phyloP scores from a whole-genome alignment of 1,140 invertebrate genomes.

The Drosophila elegans region DNA sequence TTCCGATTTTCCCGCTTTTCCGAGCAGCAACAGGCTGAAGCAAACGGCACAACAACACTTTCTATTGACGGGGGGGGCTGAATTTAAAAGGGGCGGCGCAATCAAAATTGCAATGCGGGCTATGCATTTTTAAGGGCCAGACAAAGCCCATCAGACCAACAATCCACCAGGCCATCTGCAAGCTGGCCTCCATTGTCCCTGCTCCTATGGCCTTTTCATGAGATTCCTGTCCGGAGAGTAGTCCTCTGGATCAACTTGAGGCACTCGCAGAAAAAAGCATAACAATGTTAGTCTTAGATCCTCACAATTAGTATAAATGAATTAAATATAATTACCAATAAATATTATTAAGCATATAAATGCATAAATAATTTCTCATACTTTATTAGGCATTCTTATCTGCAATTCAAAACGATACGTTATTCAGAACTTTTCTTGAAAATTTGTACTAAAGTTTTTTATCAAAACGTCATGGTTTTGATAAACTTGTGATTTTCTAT shows the following conservation, averaged over 20 bases:
- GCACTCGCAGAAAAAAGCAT: slow-evolving; percentile 5
- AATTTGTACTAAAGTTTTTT: too few relatives aligned
- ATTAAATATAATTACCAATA: too few relatives aligned
- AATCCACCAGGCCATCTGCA: slow-evolving; percentile 41
- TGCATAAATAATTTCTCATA: too few relatives aligned
- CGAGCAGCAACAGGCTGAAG: slow-evolving; percentile 70
- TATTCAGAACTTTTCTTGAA: too few relatives aligned
- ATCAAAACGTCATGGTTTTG: too few relatives aligned
- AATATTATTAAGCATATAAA: too few relatives aligned
- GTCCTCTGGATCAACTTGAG: slow-evolving; percentile 1
- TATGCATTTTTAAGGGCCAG: slow-evolving; percentile 68
- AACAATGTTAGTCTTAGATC: too few relatives aligned
- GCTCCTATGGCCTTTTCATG: slow-evolving; percentile 21
- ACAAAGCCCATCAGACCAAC: slow-evolving; percentile 43
- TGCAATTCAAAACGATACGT: too few relatives aligned
- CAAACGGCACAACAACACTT: slow-evolving; percentile 17
- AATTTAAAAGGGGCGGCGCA: slow-evolving; percentile 1
- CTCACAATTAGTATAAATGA: too few relatives aligned
- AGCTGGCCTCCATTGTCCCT: slow-evolving; percentile 53
- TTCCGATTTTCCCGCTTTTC: slow-evolving; percentile 1
- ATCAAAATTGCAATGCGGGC: slow-evolving; percentile 57
- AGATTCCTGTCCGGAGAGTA: slow-evolving; percentile 3
- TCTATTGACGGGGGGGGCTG: neutral
- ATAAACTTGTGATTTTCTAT: too few relatives aligned
- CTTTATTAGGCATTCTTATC: too few relatives aligned